Base-by-base conservation (phyloP, 2,888 invertebrate genomes). In the Ischnus inquisitorius region DNA sequence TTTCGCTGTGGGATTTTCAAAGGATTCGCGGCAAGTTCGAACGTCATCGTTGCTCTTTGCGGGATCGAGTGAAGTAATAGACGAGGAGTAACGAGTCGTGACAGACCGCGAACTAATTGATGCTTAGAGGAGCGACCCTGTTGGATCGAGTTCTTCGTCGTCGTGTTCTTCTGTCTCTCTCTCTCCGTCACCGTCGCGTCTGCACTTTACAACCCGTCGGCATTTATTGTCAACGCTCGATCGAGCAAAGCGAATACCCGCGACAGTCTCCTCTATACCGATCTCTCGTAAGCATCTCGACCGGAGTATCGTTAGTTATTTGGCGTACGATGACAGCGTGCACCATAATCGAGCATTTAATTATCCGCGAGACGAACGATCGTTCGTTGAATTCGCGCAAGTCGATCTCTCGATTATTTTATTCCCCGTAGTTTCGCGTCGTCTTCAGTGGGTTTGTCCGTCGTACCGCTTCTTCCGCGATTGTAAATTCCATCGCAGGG, bases 61-160 rank as follows among this genome's bases (percentile, higher is more conserved):
- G 46, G 60, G 41, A 75, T 75, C 62, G 60, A 67, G 41, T 28
- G 46, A 82, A 64, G 41, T 64, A 78, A 78, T 78, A 74, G 78
- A 78, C 72, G 43, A 78, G 43, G 60, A 64, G 60, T 68, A 82
- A 82, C 74, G 82, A 82, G 41, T 78, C 82, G 78, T 78, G 78
- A 68, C 82, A 74, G 74, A 78, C 78, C 72, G 74, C 68, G 82
- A 82, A 68, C 74, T 82, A 82, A 82, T 82, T 78, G 78, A 78
- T 54, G 60, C 72, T 68, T 39, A 39, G 74, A 25, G 48, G 48
- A 28, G 43, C 72, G 67, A 69, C 54, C 69, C 69, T 69, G 75
- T 71, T 67, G 48, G 22, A 54, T 25, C 25, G 28, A 60, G 25
- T 39, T 43, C 51, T 48, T 76, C 34, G 54, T 71, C 76, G 41